A percentile compares a stretch with the other conserved stretches of the same genome.
Conservation (phyloP, 2,888 invertebrate species). For the Esperia sulphurella region DNA sequence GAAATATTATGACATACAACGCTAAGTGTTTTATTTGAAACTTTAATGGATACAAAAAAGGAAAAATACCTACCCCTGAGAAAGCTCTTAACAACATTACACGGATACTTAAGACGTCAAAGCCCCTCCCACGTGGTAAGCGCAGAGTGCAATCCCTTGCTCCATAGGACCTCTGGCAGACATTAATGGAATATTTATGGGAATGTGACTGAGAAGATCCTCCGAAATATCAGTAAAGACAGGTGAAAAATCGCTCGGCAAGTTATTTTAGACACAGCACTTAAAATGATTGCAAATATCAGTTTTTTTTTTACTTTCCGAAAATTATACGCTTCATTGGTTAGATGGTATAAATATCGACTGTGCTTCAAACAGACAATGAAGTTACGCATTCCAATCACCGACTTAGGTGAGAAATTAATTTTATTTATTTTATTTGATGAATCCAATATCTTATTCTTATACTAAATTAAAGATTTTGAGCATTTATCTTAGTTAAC, state of each 20-base stretch:
- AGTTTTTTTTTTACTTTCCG: too few relatives aligned
- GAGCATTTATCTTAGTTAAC: too few relatives aligned
- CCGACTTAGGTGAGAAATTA: too few relatives aligned
- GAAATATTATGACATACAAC: too few relatives aligned
- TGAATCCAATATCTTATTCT: too few relatives aligned
- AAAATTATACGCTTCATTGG: too few relatives aligned
- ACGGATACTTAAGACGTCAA: conserved; percentile 32
- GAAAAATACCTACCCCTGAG: not conserved
- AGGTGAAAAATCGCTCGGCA: not conserved
- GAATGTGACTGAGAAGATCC: conserved; percentile 18
- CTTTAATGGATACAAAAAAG: not conserved
- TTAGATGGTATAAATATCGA: too few relatives aligned
- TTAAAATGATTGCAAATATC: not conserved
- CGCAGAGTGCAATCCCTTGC: conserved; percentile 46
- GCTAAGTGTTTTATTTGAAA: too few relatives aligned
- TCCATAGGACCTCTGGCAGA: conserved; percentile 21
- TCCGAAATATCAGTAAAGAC: conserved; percentile 2
- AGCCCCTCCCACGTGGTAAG: conserved; percentile 14
- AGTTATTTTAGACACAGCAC: not conserved
- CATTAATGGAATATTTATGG: conserved; percentile 42
- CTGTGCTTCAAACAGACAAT: too few relatives aligned
- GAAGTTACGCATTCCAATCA: too few relatives aligned
- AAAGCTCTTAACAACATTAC: conserved; percentile 12
- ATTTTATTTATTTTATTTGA: too few relatives aligned
- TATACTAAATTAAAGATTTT: too few relatives aligned